These are phyloP conservation scores for Nasonia giraulti DNA, from an alignment of 1,140 invertebrate genomes.

Conservation along the genomic window DNA sequence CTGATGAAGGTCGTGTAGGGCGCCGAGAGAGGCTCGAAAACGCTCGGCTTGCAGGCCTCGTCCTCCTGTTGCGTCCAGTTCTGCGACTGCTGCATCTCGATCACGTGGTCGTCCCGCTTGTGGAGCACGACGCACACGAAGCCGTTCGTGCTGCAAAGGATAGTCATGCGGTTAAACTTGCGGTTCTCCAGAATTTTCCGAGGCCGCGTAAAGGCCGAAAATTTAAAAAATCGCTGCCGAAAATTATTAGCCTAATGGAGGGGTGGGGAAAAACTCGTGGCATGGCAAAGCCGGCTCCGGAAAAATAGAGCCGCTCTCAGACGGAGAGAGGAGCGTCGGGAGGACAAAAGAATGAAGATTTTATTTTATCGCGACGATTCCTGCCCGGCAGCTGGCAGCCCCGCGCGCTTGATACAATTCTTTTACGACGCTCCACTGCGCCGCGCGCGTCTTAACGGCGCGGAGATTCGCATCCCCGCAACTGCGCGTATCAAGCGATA, in stretches of 20 bases:
- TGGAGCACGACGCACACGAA: conserved; percentile 77
- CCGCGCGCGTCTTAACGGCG: conserved; percentile 64
- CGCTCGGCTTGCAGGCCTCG: conserved; percentile 67
- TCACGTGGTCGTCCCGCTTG: conserved; percentile 75
- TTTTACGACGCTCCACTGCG: conserved; percentile 60
- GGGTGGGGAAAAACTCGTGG: neutral
- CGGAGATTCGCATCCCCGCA: conserved; percentile 56
- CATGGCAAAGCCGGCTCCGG: neutral
- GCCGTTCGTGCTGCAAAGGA: conserved; percentile 74
- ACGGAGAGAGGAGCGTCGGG: conserved; percentile 14
- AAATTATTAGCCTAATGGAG: conserved; percentile 8
- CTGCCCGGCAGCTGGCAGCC: conserved; percentile 42
- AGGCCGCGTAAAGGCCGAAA: too few relatives aligned
- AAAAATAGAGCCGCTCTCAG: neutral
- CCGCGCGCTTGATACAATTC: conserved; percentile 65
- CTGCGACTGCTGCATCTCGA: conserved; percentile 77
- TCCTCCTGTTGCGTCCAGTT: conserved; percentile 72
- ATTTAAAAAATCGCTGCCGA: neutral
- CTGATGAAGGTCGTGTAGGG: conserved; percentile 72
- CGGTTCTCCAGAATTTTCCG: neutral
- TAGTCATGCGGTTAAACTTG: neutral
- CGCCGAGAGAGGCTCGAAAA: conserved; percentile 66
- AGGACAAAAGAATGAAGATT: conserved; percentile 63
- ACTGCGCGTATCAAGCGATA: conserved; percentile 1
- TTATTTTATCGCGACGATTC: conserved; percentile 68